Evolutionary conservation across 2,113 vertebrate genomes (phyloP), one percentile per base, ranked within the genome.

Genomic region (Nesoenas mayeri): DNA sequence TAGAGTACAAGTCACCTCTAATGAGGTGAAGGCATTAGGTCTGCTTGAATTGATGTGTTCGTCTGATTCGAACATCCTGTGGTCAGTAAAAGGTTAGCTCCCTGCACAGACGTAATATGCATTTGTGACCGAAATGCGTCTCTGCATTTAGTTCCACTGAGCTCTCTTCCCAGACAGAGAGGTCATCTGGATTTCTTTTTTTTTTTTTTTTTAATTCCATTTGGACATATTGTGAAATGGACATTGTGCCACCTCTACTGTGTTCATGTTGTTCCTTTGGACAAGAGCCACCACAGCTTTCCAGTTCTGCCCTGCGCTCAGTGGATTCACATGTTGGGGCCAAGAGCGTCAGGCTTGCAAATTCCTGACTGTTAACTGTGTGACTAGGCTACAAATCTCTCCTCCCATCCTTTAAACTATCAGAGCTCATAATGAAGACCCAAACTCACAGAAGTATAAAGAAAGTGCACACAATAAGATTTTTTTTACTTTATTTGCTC

Each of bases 401-500:
- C 58, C 19, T 75, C 51, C n/a, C 31, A 51, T 4, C 9, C 14
- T 78, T 54, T 51, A n/a, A 48, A 80, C 14, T 56, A 51, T 24
- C 32, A n/a, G 61, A 73, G 13, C 20, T 48, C 44, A 28, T 14
- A 74, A 81, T 3, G 53, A 47, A 70, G 50, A 50, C 21, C 16
- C 17, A 54, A 56, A 67, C 20, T 20, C 53, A 28, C 11, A 61
- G 44, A 64, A 44, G 2, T 50, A 10, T 28, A 80, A 56, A 48
- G 34, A 66, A 15, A 80, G 36, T 6, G 26, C 14, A 48, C 10
- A n/a, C 4, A 58, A 15, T 47, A 83, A 54, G 6, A 8, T 36
- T 14, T 0, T 0, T 24, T 4, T 6, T 14, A 5, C 26, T 10
- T 3, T 0, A 5, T 8, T 9, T 11, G 13, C 44, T 19, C 9